Evolutionary conservation across 1,140 invertebrate species (phyloP), one percentile per base, ranked within the genome.

Genomic region (Saccostrea cuccullata): DNA sequence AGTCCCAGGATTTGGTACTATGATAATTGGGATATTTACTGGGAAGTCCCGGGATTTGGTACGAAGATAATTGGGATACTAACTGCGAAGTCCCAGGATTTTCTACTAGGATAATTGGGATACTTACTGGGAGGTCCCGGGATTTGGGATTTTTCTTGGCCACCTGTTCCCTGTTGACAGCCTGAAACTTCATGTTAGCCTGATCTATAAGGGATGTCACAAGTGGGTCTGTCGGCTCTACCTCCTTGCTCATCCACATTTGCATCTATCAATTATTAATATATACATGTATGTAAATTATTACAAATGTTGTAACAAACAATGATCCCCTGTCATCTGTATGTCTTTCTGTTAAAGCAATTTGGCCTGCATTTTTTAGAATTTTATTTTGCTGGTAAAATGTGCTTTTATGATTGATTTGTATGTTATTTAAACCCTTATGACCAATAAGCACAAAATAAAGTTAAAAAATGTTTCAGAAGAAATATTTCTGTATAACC

Each of bases 161-260:
- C 26, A 77, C 11, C 70, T 77, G 70, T 77, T 89, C 88, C 20
- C 85, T 89, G 11, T 86, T 84, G 26, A 89, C 60, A 73, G 82
- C 84, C 47, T 84, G 85, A 6, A 84, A 89, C 64, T 87, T 89
- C 55, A 89, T n/a, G 17, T 89, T 77, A 12, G 83, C 82, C 36
- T 89, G 88, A 70, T 89, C 88, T 40, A 89, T 86, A 17, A 83
- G 77, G 56, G 85, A 87, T 12, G 87, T 89, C 11, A 89, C 83
- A 3, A 89, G 40, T 20, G 36, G 77, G 47, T 89, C 88, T 73
- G 88, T 89, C 23, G 88, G 88, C 20, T 89, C 82, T 56, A 89
- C 30, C 60, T 82, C 84, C 23, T 67, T 82, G 55, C 84, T 86
- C 86, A 86, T 84, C 4, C 84, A 40, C 40, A 87, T 83, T 30